Evolutionary conservation across 1,140 invertebrate species (phyloP), one percentile per base, ranked within the genome.

Genomic region (Procambarus clarkii): DNA sequence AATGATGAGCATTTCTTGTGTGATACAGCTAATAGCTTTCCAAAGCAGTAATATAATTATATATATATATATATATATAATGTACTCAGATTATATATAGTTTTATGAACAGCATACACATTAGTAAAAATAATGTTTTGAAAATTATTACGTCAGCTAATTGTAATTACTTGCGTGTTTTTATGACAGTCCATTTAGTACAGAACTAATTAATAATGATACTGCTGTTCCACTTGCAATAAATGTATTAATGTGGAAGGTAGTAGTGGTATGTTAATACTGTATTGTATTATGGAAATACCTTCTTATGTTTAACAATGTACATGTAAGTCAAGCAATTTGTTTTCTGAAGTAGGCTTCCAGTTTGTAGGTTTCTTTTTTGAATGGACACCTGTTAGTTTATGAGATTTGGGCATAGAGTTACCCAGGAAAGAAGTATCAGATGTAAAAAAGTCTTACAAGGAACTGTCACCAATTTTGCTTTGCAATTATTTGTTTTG

Each of bases 1-100:
- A 79, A 21, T 46, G 77, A 79, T 79, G 18, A 48, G 45, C 45
- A 79, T 79, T 48, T 79, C 48, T 79, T 79, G 77, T 79, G 48
- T 46, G 77, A 44, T 45, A 44, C 45, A 50, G 15, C 7, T 77
- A 48, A 15, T 79, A 48, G 11, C 45, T 48, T 48, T 50, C 45
- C 21, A 48, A 46, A 44, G 13, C 15, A 34, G 34, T 34, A 34
- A 34, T 0, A 34, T 34, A 34, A 34, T 34, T 34, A 34, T 34
- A 34, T 34, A 34, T 34, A 34, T 15, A 21, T 46, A 48, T n/a
- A 15, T 46, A 34, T 50, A 79, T 8, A n/a, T n/a, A 15, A 15
- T 48, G 15, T n/a, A 79, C 44, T 79, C 9, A 79, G 44, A 46
- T 34, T 34, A 79, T 48, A 34, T 46, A n/a, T 79, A 48, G 45